These are phyloP conservation scores for Drosophila orena DNA, from an alignment of 1,140 invertebrate species.

Conservation along the genomic window DNA sequence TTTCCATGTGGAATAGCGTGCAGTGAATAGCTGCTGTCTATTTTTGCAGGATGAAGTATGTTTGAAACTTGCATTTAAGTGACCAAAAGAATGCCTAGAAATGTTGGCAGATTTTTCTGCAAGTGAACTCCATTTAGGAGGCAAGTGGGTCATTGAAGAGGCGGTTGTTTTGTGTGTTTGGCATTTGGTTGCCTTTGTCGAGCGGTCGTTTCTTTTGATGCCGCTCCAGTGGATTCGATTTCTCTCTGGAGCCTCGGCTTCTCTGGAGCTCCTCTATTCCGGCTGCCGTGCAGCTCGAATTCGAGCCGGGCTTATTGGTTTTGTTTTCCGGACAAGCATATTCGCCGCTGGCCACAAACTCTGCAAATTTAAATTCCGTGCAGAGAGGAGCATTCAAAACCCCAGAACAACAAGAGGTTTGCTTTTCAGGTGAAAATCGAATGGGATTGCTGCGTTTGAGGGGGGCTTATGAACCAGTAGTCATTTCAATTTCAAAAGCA, in stretches of 20 bases:
- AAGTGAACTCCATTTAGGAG: slow-evolving; percentile 7
- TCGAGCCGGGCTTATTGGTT: slow-evolving; percentile 63
- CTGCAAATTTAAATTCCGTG: slow-evolving; percentile 27
- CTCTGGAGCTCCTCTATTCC: slow-evolving; percentile 20
- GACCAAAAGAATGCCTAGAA: neutral
- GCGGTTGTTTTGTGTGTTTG: slow-evolving; percentile 53
- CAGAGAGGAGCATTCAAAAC: slow-evolving; percentile 9
- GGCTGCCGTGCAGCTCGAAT: slow-evolving; percentile 37
- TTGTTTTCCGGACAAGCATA: slow-evolving; percentile 55
- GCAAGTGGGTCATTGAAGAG: neutral
- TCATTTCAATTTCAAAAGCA: neutral
- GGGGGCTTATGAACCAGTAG: neutral
- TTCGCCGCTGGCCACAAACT: slow-evolving; percentile 29
- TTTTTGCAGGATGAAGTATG: too few species aligned
- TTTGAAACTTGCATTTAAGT: neutral
- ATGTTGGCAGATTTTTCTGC: neutral
- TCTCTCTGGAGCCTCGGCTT: slow-evolving; percentile 24
- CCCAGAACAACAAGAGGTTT: neutral
- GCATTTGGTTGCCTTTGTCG: slow-evolving; percentile 70
- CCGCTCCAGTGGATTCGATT: slow-evolving; percentile 64
- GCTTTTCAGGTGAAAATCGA: slow-evolving; percentile 15
- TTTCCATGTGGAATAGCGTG: too few species aligned
- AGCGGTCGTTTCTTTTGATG: slow-evolving; percentile 60
- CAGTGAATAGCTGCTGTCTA: too few species aligned
- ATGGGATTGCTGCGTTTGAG: neutral